A percentile compares a stretch with the other conserved stretches of the same genome.
Conservation (phyloP, 2,888 invertebrate species). For the Drosophila neoperkinsi region DNA sequence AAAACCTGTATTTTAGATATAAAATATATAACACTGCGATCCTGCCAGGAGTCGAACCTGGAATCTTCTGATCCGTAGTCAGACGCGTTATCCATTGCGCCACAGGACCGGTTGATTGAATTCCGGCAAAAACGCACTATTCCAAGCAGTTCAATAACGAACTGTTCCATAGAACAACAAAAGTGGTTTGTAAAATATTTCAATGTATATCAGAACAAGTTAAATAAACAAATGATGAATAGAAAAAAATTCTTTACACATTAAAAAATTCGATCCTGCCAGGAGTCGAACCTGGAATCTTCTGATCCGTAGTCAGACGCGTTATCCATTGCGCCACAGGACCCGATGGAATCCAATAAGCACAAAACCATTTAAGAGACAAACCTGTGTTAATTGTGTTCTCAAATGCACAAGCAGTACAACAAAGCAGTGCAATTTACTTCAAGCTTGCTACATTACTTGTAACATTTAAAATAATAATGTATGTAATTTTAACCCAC, state of each 20-base stretch:
- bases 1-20: accelerated
- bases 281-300: slow-evolving; percentile 85
- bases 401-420: slow-evolving; percentile 18
- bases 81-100: slow-evolving; percentile 84
- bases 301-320: slow-evolving; percentile 85
- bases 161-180: too few relatives aligned
- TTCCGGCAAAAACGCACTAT: too few relatives aligned
- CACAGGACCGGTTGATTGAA: slow-evolving; percentile 72
- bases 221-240: too few relatives aligned
- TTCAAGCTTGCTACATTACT: too few relatives aligned
- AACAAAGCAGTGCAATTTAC: slow-evolving; percentile 1
- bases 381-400: slow-evolving; percentile 5
- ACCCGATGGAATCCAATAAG: slow-evolving; percentile 33
- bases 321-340: slow-evolving; percentile 85
- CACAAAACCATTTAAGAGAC: not conserved
- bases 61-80: slow-evolving; percentile 85
- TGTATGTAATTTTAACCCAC: not conserved
- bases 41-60: slow-evolving; percentile 84
- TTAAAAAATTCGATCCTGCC: not conserved
- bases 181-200: too few relatives aligned
- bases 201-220: too few relatives aligned
- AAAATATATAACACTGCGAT: not conserved
- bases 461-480: not conserved
- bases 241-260: too few relatives aligned
- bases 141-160: too few relatives aligned